A percentile compares a stretch with the other conserved stretches of the same genome.
These are phyloP conservation scores for Cardinalis cardinalis DNA, from an alignment of 2,113 vertebrate genomes.

Conservation along the genomic window DNA sequence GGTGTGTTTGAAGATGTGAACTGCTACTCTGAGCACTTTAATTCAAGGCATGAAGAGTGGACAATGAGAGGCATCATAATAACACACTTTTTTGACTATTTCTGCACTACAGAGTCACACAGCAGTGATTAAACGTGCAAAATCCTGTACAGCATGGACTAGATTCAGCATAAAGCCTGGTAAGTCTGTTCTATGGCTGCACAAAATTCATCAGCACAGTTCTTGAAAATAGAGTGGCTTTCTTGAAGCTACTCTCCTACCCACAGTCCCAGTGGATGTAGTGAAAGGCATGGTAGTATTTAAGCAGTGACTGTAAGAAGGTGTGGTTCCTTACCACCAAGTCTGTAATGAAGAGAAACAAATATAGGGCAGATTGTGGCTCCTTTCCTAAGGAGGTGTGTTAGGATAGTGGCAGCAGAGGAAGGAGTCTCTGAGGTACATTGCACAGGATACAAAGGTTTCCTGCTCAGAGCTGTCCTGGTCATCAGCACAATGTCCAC, in stretches of 20 bases:
- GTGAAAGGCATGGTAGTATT: background rate
- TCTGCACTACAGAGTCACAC: background rate
- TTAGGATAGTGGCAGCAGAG: background rate
- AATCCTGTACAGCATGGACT: background rate
- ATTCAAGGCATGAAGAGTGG: background rate
- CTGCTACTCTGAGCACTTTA: background rate
- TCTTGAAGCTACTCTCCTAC: background rate
- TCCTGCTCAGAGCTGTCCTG: background rate
- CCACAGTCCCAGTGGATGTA: background rate
- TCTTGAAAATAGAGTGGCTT: background rate
- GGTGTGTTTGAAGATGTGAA: background rate
- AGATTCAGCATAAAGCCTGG: background rate
- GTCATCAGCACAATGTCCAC: background rate
- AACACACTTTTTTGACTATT: background rate
- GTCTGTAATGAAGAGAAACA: background rate
- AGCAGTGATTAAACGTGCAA: background rate
- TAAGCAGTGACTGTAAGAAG: background rate
- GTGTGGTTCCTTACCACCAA: background rate
- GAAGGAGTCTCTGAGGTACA: background rate
- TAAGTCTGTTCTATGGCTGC: background rate
- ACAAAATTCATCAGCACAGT: background rate
- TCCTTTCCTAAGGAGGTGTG: background rate
- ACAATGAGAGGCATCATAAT: background rate
- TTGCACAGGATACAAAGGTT: background rate
- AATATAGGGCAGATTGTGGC: background rate